These are phyloP conservation scores for Blastobasis adustella DNA, from an alignment of 2,888 invertebrate species.

Conservation along the genomic window DNA sequence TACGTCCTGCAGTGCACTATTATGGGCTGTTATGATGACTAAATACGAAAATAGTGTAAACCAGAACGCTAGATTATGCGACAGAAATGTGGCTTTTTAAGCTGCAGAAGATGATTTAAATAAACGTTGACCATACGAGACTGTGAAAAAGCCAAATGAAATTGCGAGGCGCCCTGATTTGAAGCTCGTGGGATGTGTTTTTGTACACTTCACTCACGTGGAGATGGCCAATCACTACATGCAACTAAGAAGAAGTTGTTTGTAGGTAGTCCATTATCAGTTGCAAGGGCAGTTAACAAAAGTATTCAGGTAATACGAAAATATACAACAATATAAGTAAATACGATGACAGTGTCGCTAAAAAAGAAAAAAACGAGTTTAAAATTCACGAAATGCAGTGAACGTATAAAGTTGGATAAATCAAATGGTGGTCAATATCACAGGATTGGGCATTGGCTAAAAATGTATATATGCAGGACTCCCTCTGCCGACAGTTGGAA, in stretches of 20 bases:
- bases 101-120: constrained; percentile 81
- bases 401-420: constrained; percentile 37
- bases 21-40: no score
- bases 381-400: background rate
- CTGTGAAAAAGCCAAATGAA: constrained; percentile 83
- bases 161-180: constrained; percentile 84
- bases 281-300: constrained; percentile 93
- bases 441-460: constrained; percentile 96
- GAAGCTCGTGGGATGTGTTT: constrained; percentile 89
- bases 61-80: constrained; percentile 75
- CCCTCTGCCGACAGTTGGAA: constrained; percentile 58
- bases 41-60: constrained; percentile 45
- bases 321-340: no score
- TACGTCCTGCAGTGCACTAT: no score
- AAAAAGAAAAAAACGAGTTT: constrained; percentile 21
- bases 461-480: constrained; percentile 77
- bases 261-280: constrained; percentile 76
- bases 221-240: constrained; percentile 84
- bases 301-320: constrained; percentile 62
- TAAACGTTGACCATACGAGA: constrained; percentile 83
- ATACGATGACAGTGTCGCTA: no score
- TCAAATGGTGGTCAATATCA: constrained; percentile 76
- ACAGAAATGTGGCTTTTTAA: constrained; percentile 82
- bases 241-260: constrained; percentile 80
- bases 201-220: constrained; percentile 86